A percentile compares a stretch with the other conserved stretches of the same genome.
These are phyloP conservation scores for Euproctis similis DNA, from an alignment of 2,888 invertebrate species.

Conservation along the genomic window DNA sequence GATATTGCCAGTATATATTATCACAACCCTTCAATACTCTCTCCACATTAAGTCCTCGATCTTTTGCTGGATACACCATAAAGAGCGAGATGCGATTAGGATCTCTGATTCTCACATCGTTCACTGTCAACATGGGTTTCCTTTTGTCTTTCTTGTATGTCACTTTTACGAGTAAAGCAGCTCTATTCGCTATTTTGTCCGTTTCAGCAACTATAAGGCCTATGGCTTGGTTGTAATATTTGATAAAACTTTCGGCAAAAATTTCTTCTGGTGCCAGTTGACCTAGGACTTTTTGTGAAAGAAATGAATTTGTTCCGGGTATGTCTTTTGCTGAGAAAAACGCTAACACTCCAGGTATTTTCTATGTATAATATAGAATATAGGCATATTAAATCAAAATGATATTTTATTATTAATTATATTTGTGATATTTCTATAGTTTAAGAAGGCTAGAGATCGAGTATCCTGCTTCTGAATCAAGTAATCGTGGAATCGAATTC, in stretches of 20 bases:
- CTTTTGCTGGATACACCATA: conserved; percentile 37
- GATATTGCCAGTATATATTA: conserved; percentile 71
- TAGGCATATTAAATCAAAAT: neutral
- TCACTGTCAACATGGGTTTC: conserved; percentile 39
- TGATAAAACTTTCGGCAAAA: conserved; percentile 69
- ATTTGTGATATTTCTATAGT: too few relatives aligned
- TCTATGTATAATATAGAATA: conserved; percentile 44
- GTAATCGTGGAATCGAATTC: too few relatives aligned
- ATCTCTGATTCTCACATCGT: conserved; percentile 39
- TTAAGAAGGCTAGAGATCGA: too few relatives aligned
- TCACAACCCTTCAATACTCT: conserved; percentile 74
- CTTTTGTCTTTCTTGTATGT: conserved; percentile 61
- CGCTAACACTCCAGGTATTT: conserved; percentile 78
- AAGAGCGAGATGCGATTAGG: conserved; percentile 36
- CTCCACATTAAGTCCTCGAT: conserved; percentile 49
- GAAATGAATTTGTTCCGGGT: conserved; percentile 78
- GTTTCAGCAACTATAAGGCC: conserved; percentile 80
- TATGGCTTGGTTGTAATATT: conserved; percentile 80
- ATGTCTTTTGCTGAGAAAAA: conserved; percentile 80
- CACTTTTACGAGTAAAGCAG: conserved; percentile 75
- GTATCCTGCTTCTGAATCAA: too few relatives aligned
- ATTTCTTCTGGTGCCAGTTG: conserved; percentile 52
- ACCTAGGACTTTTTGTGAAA: conserved; percentile 20
- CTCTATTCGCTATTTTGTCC: conserved; percentile 71
- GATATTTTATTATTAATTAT: too few relatives aligned